These are phyloP conservation scores for Sebastes nivosus DNA, from an alignment of 2,797 vertebrate genomes.

Conservation along the genomic window DNA sequence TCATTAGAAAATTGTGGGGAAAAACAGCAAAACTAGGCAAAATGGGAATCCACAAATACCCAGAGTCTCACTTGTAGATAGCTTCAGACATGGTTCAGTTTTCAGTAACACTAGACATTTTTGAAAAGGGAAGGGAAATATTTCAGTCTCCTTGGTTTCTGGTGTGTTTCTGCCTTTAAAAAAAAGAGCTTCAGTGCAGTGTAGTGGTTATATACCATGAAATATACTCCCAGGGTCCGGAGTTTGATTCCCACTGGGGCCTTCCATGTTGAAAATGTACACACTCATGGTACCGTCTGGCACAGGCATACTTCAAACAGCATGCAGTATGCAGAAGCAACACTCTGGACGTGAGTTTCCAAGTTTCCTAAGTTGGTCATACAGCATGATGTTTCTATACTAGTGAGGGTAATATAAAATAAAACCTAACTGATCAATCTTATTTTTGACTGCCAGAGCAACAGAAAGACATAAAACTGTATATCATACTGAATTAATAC, in stretches of 20 bases:
- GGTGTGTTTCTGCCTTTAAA: background rate
- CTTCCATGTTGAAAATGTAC: background rate
- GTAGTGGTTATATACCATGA: background rate
- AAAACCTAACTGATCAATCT: background rate
- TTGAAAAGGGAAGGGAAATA: background rate
- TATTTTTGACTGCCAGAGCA: background rate
- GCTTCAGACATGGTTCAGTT: background rate
- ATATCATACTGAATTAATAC: background rate
- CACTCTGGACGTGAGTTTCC: background rate
- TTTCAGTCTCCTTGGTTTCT: background rate
- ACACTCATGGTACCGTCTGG: background rate
- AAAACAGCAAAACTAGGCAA: background rate
- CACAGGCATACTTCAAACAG: conserved; percentile 23
- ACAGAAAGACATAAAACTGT: background rate
- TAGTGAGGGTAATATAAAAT: background rate
- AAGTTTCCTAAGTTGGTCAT: background rate
- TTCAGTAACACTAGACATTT: background rate
- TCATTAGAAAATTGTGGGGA: background rate
- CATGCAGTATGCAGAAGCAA: background rate
- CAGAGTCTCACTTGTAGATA: background rate
- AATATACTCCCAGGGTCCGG: background rate
- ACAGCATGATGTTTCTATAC: background rate
- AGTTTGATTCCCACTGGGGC: background rate
- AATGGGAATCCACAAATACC: background rate
- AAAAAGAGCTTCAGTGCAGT: background rate